phyloP scores from a whole-genome alignment of 2,113 vertebrate species.

The Raja brachyura region DNA sequence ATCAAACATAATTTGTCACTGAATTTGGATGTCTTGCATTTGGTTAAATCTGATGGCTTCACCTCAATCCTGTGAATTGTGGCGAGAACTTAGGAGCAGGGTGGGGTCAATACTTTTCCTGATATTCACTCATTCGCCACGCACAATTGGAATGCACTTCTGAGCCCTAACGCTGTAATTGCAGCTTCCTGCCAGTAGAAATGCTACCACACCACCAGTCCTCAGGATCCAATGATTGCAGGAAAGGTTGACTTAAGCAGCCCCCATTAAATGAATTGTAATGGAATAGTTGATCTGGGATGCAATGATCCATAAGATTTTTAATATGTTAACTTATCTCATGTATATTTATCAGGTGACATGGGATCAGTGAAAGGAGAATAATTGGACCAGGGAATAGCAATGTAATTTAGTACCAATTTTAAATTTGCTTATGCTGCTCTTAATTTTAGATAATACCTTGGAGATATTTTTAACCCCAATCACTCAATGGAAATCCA shows the following conservation, averaged over 20 bases:
- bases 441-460: background rate
- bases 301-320: background rate
- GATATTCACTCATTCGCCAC: too few relatives aligned
- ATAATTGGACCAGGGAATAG: background rate
- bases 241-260: background rate
- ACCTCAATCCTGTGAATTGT: too few relatives aligned
- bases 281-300: background rate
- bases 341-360: background rate
- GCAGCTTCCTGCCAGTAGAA: background rate
- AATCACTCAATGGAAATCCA: background rate
- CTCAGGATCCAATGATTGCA: background rate
- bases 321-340: background rate
- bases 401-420: background rate
- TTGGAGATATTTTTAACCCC: background rate
- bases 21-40: too few relatives aligned
- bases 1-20: too few relatives aligned
- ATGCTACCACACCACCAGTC: background rate
- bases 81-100: too few relatives aligned
- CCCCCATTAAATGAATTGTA: background rate
- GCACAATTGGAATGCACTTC: background rate
- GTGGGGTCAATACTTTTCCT: too few relatives aligned
- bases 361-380: background rate
- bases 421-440: background rate
- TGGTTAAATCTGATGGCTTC: too few relatives aligned
- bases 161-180: background rate